Conservation (phyloP, 2,113 vertebrate genomes). For the Nematolebias whitei region DNA sequence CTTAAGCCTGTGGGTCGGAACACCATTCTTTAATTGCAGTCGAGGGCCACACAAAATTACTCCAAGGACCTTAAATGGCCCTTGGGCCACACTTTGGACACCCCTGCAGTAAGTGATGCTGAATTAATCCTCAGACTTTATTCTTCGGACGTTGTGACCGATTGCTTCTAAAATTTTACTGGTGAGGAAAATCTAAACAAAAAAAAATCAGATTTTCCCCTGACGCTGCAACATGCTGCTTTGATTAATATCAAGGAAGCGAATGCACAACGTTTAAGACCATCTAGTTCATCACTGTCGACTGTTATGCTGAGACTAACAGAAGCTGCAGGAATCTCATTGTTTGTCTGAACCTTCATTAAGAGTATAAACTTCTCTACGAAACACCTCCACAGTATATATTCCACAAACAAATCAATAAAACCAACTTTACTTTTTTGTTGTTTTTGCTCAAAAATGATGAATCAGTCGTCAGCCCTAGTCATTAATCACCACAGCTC, state of each 20-base stretch:
- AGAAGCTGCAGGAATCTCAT: conserved; percentile 17
- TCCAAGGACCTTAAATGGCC: too few species aligned
- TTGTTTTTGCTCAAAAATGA: not conserved
- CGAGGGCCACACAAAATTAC: too few species aligned
- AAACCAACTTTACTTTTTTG: not conserved
- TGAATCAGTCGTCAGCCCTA: not conserved
- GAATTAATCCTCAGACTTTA: conserved; percentile 11
- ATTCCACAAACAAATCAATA: not conserved
- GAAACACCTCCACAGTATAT: not conserved
- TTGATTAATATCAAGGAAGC: conserved; percentile 41
- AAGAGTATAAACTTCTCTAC: conserved; percentile 1
- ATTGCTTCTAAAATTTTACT: conserved; percentile 9
- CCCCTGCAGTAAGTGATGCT: too few species aligned
- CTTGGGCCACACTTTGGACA: too few species aligned
- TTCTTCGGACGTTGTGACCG: conserved; percentile 22
- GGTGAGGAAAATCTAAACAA: too few species aligned
- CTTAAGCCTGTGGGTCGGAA: too few species aligned
- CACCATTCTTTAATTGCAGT: too few species aligned
- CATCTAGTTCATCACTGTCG: conserved; percentile 42
- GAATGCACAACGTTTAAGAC: conserved; percentile 19
- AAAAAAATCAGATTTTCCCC: conserved; percentile 18
- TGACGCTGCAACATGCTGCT: conserved; percentile 13
- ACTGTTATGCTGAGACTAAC: conserved; percentile 23
- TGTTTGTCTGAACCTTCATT: conserved; percentile 13
- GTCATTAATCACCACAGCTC: not conserved